A percentile compares a stretch with the other conserved stretches of the same genome.
Evolutionary conservation across 1,140 invertebrate genomes (phyloP).

Genomic region (Leptestheria dahalacensis): DNA sequence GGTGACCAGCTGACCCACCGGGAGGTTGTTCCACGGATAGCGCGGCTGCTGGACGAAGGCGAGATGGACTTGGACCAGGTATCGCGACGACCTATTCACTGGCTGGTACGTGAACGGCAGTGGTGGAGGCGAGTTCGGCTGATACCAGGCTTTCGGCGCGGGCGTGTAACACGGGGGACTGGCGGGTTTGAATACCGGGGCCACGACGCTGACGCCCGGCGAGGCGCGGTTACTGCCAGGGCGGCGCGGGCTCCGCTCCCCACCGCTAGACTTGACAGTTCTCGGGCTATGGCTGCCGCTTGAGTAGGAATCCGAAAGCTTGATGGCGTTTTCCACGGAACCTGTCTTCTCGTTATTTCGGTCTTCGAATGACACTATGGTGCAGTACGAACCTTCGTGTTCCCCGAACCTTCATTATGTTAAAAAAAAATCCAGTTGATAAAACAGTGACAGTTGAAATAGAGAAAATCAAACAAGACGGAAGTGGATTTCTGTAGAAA

Average conservation of each 20-base stretch:
- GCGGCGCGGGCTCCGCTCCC: neutral
- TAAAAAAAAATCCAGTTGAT: too few relatives aligned
- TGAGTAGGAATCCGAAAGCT: too few relatives aligned
- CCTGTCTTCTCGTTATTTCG: constrained; percentile 32
- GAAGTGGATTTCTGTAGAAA: constrained; percentile 7
- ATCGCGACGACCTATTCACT: neutral
- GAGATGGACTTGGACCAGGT: neutral
- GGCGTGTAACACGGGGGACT: neutral
- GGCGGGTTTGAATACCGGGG: neutral
- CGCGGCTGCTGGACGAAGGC: neutral
- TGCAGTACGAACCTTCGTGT: constrained; percentile 44
- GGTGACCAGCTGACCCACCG: neutral
- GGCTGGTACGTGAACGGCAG: neutral
- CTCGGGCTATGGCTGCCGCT: too few relatives aligned
- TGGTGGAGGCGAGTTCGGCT: neutral
- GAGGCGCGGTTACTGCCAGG: neutral
- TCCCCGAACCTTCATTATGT: constrained; percentile 46
- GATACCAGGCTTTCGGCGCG: neutral
- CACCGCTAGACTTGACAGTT: too few relatives aligned
- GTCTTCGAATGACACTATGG: constrained; percentile 41
- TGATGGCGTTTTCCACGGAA: too few relatives aligned
- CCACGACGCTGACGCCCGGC: constrained; percentile 13
- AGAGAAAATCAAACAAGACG: constrained; percentile 22
- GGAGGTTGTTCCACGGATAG: neutral
- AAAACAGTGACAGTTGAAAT: too few relatives aligned